Evolutionary conservation across 2,113 vertebrate species (phyloP).

Genomic region (Oostethus manadensis): DNA sequence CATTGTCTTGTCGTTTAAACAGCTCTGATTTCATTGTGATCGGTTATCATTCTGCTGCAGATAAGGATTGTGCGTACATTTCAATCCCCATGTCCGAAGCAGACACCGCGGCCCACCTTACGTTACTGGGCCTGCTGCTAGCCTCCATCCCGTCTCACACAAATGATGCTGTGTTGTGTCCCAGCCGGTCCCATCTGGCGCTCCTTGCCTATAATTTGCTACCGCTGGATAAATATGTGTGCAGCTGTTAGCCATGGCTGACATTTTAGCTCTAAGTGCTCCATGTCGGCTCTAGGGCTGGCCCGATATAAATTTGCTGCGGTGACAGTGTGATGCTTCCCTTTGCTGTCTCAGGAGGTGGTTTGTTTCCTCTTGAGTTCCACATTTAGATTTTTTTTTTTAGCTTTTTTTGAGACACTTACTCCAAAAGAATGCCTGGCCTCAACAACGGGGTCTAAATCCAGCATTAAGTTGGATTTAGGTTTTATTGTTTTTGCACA

Average conservation of each 20-base stretch:
- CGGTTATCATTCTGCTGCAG: constrained; percentile 49
- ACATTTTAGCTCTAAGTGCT: constrained; percentile 60
- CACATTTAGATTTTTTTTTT: too few relatives aligned
- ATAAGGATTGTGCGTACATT: constrained; percentile 1
- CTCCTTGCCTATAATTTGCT: constrained; percentile 48
- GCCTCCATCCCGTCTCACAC: constrained; percentile 5
- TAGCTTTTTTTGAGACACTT: too few relatives aligned
- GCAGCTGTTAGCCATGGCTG: constrained; percentile 53
- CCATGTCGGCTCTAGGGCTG: constrained; percentile 36
- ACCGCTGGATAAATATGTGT: constrained; percentile 56
- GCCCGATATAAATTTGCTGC: constrained; percentile 45
- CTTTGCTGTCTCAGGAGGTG: neutral
- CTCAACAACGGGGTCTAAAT: too few relatives aligned
- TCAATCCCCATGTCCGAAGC: neutral
- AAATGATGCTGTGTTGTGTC: constrained; percentile 18
- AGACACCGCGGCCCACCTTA: neutral
- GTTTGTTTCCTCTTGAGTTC: neutral
- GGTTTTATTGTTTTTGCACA: too few relatives aligned
- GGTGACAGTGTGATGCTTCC: constrained; percentile 22
- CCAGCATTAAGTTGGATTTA: too few relatives aligned
- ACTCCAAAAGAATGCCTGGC: too few relatives aligned
- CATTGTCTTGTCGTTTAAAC: constrained; percentile 55
- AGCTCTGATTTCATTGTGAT: constrained; percentile 52
- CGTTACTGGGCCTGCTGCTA: neutral
- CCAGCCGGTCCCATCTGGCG: constrained; percentile 41